Conservation (phyloP, 1,140 invertebrate genomes). For the Coelopa frigida region DNA sequence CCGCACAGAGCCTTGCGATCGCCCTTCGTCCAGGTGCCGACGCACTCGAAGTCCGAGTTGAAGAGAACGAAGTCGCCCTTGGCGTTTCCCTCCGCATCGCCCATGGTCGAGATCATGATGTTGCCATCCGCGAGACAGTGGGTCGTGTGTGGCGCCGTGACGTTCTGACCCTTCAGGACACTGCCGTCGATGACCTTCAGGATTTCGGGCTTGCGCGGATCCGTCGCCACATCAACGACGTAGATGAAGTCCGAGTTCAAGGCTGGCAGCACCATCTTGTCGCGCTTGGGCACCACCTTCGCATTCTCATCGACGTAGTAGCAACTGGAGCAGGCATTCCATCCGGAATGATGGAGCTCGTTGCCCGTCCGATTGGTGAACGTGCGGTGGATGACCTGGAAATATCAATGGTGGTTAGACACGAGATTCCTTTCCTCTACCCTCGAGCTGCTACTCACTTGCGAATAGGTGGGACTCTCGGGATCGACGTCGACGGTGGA, state of each 20-base stretch:
- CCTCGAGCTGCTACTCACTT: conserved; percentile 53
- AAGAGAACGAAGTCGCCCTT: conserved; percentile 86
- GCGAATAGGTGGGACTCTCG: conserved; percentile 70
- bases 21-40: conserved; percentile 61
- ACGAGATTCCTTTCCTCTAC: background rate
- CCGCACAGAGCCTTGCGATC: conserved; percentile 57
- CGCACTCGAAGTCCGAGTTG: conserved; percentile 66
- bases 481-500: conserved; percentile 89
- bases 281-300: conserved; percentile 56
- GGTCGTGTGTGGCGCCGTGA: conserved; percentile 81
- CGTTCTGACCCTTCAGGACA: conserved; percentile 64
- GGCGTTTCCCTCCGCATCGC: conserved; percentile 71
- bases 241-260: conserved; percentile 81
- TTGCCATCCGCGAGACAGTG: conserved; percentile 89
- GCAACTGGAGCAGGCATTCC: conserved; percentile 95
- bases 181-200: conserved; percentile 59
- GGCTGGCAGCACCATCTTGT: conserved; percentile 75
- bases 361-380: conserved; percentile 72
- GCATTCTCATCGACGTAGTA: conserved; percentile 45
- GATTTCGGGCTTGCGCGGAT: conserved; percentile 55
- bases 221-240: conserved; percentile 68
- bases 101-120: conserved; percentile 92
- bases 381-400: conserved; percentile 80
- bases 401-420: conserved; percentile 5
- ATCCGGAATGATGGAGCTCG: conserved; percentile 92